A percentile compares a stretch with the other conserved stretches of the same genome.
These are phyloP conservation scores for Drosophila hamatofila DNA, from an alignment of 2,888 invertebrate species.

Conservation along the genomic window DNA sequence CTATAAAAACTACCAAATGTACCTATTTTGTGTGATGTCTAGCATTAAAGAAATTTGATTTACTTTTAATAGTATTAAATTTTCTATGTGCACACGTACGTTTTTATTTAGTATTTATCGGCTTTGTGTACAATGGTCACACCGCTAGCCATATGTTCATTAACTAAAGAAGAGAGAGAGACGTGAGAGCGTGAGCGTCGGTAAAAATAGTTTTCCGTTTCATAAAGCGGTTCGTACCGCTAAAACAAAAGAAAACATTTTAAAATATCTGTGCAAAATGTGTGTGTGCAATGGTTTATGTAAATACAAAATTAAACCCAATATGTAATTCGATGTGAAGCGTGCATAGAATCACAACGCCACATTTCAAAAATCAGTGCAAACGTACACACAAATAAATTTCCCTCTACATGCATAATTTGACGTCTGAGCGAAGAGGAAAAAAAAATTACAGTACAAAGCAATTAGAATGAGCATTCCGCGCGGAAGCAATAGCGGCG, in stretches of 20 bases:
- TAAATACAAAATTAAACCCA: constrained; percentile 9
- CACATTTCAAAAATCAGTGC: constrained; percentile 11
- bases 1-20: not conserved
- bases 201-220: constrained; percentile 53
- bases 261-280: constrained; percentile 17
- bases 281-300: constrained; percentile 13
- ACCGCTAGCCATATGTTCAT: constrained; percentile 50
- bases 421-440: constrained; percentile 29
- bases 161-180: constrained; percentile 28
- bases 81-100: no score
- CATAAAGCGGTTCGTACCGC: constrained; percentile 16
- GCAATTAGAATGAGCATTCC: constrained; percentile 66
- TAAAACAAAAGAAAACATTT: constrained; percentile 26
- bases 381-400: constrained; percentile 10
- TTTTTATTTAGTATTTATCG: constrained; percentile 8
- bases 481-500: constrained; percentile 50
- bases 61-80: not conserved
- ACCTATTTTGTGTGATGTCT: no score
- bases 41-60: not conserved
- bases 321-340: constrained; percentile 16
- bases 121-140: constrained; percentile 26
- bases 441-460: constrained; percentile 36
- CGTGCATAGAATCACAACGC: constrained; percentile 25
- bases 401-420: constrained; percentile 34
- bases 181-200: constrained; percentile 41